Base-by-base conservation (phyloP, 2,113 vertebrate genomes). In the Ophthalmolycus amberensis region DNA sequence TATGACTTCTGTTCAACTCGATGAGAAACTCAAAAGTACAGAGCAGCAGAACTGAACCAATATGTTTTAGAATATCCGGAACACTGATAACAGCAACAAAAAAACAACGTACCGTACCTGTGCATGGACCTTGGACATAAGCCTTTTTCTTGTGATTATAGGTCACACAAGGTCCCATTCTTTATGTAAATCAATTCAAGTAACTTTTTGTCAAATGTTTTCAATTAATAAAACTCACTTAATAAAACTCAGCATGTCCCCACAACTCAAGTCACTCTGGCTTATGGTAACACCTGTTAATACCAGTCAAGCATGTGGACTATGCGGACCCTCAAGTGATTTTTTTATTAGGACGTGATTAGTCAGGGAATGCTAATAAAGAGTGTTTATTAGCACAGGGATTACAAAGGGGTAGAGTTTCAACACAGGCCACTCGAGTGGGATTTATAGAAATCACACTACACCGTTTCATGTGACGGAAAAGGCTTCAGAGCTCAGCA, bases 251-350 rank as follows among this genome's bases (percentile, higher is more conserved):
- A 82, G 81, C 63, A 27, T 72, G 81, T 42, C 9, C 27, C 16
- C 10, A 71, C 70, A 83, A 52, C 29, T 27, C 4, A 54, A 79
- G 52, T 83, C 84, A 75, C 0, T 65, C 32, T 68, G 70, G 79
- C 54, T 89, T 82, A 79, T n/a, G 5, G 25, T 82, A 84, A 88
- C 84, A 88, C 79, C 83, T 73, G 59, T 64, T 91, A 85, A 92
- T 83, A 83, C 84, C 72, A 56, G 68, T 44, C 62, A 89, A 84
- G 79, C 78, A 89, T 77, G 84, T 67, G 82, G 88, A 48, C 71
- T 62, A 82, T 81, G 83, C 71, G 38, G 79, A 77, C 56, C 32
- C 86, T 60, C 7, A 18, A 40, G 40, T 50, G 44, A 63, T 77
- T 81, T 81, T 83, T 81, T 82, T 70, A 86, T 88, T 77, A 80